Base-by-base conservation (phyloP, 2,888 invertebrate genomes). In the Conchocele bisecta region DNA sequence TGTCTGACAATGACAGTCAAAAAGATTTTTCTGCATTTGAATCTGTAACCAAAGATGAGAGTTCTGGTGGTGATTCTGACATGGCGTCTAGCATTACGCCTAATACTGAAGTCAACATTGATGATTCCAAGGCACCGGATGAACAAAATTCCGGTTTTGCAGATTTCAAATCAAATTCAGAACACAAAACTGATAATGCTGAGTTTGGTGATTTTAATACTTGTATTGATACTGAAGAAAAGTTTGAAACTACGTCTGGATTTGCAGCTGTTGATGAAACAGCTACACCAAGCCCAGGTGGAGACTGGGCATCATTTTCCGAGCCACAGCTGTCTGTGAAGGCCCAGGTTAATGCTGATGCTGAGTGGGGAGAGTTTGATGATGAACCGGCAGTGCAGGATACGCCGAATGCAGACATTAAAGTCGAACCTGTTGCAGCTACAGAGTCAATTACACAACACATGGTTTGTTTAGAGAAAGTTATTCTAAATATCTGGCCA, bases 271-370 rank as follows among this genome's bases (percentile, higher is more conserved):
- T 31, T 33, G 28, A 20, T 35, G 33, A 64, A 39, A 33, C 39
- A 20, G 17, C 31, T 31, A 37, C 26, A 31, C n/a, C 51, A 29
- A 42, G n/a, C 53, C 17, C 44, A 66, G 39, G 64, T 46, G 51
- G 57, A 75, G 72, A 79, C 64, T 83, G 80, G 82, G 80, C 82
- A 54, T 60, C 82, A 56, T 82, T 82, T 66, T 67, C 73, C 31
- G 73, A 64, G 44, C 66, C 72, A 15, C 72, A 72, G 41, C 39
- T 56, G 7, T 41, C 28, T 24, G 28, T 41, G 24, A 31, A 15
- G 15, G 33, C n/a, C n/a, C n/a, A n/a, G 24, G 60, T 39, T 3
- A 48, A 28, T 35, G 74, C 56, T 15, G 78, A 75, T 50, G 79
- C 76, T 22, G 76, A 79, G n/a, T 76, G 76, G 76, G 64, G 61